A percentile compares a stretch with the other conserved stretches of the same genome.
phyloP scores from a whole-genome alignment of 1,140 invertebrate species.

The Calephelis nemesis region DNA sequence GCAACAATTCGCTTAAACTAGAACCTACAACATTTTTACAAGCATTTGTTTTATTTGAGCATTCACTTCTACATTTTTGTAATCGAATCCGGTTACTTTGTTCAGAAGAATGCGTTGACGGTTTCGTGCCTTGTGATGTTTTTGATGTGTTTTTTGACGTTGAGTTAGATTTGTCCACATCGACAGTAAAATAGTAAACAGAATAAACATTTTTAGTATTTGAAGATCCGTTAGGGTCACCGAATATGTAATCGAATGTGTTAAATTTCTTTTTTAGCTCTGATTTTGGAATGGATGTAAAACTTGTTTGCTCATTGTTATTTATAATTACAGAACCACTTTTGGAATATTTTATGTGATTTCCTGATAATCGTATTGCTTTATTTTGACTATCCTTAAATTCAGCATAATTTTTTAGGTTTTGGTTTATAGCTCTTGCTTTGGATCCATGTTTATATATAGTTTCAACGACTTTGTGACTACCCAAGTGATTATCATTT shows the following conservation, averaged over 20 bases:
- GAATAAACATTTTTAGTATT: slow-evolving; percentile 47
- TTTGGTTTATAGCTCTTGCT: background rate
- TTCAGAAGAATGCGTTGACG: slow-evolving; percentile 21
- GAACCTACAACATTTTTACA: background rate
- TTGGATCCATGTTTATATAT: background rate
- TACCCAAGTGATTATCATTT: background rate
- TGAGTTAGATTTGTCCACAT: slow-evolving; percentile 32
- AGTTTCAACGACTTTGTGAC: background rate
- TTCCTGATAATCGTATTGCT: background rate
- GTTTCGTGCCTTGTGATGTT: slow-evolving; percentile 25
- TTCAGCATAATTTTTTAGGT: too few species aligned
- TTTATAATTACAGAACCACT: slow-evolving; percentile 34
- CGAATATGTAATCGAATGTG: slow-evolving; percentile 53
- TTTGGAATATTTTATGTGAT: slow-evolving; percentile 18
- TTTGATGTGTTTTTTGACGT: slow-evolving; percentile 26
- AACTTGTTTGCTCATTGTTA: slow-evolving; percentile 6
- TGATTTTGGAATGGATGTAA: background rate
- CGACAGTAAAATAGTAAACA: slow-evolving; percentile 59
- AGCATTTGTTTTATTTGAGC: slow-evolving; percentile 31
- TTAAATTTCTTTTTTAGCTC: slow-evolving; percentile 15
- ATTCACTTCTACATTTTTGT: slow-evolving; percentile 45
- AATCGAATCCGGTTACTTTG: slow-evolving; percentile 39
- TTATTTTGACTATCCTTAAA: too few species aligned
- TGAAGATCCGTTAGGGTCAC: slow-evolving; percentile 35
- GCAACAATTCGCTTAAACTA: slow-evolving; percentile 40